Percentiles rank a stretch among this genome's conserved stretches.
Conservation (phyloP, 2,888 invertebrate species). For the Drosophila crucigera region DNA sequence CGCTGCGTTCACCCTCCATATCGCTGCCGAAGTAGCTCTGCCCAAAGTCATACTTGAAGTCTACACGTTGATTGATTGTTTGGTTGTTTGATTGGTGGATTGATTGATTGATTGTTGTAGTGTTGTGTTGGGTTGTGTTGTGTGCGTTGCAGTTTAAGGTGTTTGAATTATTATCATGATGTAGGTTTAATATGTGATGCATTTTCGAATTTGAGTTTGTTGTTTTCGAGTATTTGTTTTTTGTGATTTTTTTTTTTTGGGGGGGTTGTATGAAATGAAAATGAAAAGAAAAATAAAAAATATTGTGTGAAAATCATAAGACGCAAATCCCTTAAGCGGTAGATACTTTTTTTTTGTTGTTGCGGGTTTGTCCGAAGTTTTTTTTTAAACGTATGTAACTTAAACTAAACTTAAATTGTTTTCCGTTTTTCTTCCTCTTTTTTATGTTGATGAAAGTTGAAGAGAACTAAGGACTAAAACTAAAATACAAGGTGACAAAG, state of each 20-base stretch:
- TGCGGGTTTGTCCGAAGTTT: conserved; percentile 15
- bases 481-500: conserved; percentile 23
- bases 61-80: conserved; percentile 32
- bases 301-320: conserved; percentile 77
- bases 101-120: conserved; percentile 13
- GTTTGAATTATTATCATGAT: conserved; percentile 30
- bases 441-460: conserved; percentile 48
- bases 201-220: conserved; percentile 28
- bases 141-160: conserved; percentile 33
- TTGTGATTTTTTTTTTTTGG: conserved; percentile 29
- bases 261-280: conserved; percentile 71
- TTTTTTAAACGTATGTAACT: conserved; percentile 31
- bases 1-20: conserved; percentile 12
- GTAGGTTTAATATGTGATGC: conserved; percentile 39
- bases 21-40: conserved; percentile 67
- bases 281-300: conserved; percentile 80
- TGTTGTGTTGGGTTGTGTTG: conserved; percentile 30
- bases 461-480: conserved; percentile 34
- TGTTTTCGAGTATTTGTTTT: conserved; percentile 22
- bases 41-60: conserved; percentile 60
- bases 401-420: conserved; percentile 50
- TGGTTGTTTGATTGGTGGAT: conserved; percentile 3
- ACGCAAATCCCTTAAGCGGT: conserved; percentile 57
- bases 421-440: conserved; percentile 1
- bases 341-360: conserved; percentile 34